These are phyloP conservation scores for Mesorhabditis sp. DNA, from an alignment of 2,888 invertebrate genomes.

Conservation along the genomic window DNA sequence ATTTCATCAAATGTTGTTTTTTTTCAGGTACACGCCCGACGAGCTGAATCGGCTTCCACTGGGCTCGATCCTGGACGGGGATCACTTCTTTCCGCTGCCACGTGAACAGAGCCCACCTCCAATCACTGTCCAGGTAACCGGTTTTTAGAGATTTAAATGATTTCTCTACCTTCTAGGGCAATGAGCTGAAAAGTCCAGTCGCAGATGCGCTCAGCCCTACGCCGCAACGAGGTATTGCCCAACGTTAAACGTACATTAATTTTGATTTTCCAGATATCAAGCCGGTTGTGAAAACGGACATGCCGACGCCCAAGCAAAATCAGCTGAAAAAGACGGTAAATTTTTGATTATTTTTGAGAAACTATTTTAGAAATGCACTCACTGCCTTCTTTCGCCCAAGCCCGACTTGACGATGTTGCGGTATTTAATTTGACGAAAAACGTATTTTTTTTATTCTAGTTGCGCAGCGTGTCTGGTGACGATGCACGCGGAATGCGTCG, in stretches of 20 bases:
- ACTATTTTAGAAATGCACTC: not conserved
- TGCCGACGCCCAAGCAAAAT: conserved; percentile 6
- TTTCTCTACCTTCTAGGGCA: not conserved
- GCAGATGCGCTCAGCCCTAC: no score
- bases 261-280: no score
- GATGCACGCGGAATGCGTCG: conserved; percentile 79
- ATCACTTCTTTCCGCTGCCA: conserved; percentile 38
- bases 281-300: not conserved
- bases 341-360: no score
- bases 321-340: not conserved
- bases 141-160: not conserved
- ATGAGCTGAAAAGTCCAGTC: no score
- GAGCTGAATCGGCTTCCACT: conserved; percentile 88
- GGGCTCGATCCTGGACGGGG: conserved; percentile 77
- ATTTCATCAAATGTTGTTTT: not conserved
- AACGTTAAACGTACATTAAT: no score
- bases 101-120: conserved; percentile 49
- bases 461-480: conserved; percentile 32
- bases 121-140: conserved; percentile 25
- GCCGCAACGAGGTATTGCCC: no score
- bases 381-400: not conserved
- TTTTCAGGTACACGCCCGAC: conserved; percentile 69
- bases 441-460: not conserved
- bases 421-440: not conserved
- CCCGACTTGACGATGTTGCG: not conserved